These are phyloP conservation scores for Nomada hirtipes DNA, from an alignment of 2,888 invertebrate genomes.

Conservation along the genomic window DNA sequence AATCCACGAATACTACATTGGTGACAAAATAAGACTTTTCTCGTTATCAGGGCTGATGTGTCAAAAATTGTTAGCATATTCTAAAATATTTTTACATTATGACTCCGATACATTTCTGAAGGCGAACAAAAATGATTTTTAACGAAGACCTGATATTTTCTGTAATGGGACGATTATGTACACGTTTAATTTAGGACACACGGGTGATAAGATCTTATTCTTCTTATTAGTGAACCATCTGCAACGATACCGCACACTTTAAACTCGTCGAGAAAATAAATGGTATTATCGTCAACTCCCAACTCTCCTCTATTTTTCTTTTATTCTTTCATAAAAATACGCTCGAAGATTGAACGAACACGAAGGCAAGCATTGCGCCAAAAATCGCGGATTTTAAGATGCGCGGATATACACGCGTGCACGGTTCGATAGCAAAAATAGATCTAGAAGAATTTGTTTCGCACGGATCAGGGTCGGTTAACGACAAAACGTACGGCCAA, in stretches of 20 bases:
- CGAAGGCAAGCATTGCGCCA: neutral
- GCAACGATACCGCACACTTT: too few relatives aligned
- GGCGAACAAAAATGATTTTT: too few relatives aligned
- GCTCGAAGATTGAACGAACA: too few relatives aligned
- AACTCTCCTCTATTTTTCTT: too few relatives aligned
- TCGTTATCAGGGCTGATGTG: too few relatives aligned
- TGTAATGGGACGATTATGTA: neutral
- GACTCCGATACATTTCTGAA: too few relatives aligned
- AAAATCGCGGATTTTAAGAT: neutral
- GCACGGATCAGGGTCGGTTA: constrained; percentile 25
- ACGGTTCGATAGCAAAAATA: constrained; percentile 15
- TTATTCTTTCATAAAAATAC: too few relatives aligned
- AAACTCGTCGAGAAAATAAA: too few relatives aligned
- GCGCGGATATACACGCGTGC: neutral
- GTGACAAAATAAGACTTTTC: neutral
- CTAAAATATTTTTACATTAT: too few relatives aligned
- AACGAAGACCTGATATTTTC: neutral
- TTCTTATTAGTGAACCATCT: too few relatives aligned
- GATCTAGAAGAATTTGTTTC: constrained; percentile 14
- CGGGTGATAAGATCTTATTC: neutral
- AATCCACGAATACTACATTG: neutral
- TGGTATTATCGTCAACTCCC: too few relatives aligned
- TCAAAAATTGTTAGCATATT: too few relatives aligned
- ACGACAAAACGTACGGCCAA: constrained; percentile 24
- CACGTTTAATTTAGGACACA: neutral